These are phyloP conservation scores for Echinops telfairi DNA, from an alignment of 2,113 vertebrate species.

Conservation along the genomic window DNA sequence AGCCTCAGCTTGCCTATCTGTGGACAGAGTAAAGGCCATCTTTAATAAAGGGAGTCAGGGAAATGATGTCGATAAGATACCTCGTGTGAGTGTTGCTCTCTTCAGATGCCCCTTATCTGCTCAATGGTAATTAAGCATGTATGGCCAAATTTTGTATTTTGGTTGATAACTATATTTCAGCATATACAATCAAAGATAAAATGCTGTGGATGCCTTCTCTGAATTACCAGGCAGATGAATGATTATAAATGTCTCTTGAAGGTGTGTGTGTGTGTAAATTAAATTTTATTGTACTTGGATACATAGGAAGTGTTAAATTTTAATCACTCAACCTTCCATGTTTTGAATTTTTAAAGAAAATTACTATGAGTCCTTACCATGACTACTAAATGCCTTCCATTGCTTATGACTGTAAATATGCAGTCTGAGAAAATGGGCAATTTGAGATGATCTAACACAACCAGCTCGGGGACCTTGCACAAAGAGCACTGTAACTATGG, in stretches of 20 bases:
- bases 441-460: conserved; percentile 36
- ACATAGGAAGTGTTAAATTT: conserved; percentile 42
- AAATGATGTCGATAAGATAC: conserved; percentile 33
- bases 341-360: background rate
- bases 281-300: conserved; percentile 60
- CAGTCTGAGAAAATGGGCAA: conserved; percentile 9
- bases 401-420: conserved; percentile 42
- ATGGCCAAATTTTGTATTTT: conserved; percentile 40
- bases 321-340: conserved; percentile 62
- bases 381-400: background rate
- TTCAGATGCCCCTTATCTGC: conserved; percentile 25
- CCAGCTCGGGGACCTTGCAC: conserved; percentile 58
- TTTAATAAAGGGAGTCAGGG: background rate
- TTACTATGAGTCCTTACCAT: background rate
- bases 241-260: conserved; percentile 58
- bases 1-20: background rate
- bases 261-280: conserved; percentile 55
- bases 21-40: background rate
- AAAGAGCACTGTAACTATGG: conserved; percentile 75
- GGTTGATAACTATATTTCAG: conserved; percentile 42
- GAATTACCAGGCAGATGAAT: conserved; percentile 58
- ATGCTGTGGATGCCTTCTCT: conserved; percentile 20
- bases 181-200: conserved; percentile 49
- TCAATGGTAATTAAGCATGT: conserved; percentile 15
- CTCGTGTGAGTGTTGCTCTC: background rate